Evolutionary conservation across 2,113 vertebrate species (phyloP), one percentile per base, ranked within the genome.

Genomic region (Blennius ocellaris): DNA sequence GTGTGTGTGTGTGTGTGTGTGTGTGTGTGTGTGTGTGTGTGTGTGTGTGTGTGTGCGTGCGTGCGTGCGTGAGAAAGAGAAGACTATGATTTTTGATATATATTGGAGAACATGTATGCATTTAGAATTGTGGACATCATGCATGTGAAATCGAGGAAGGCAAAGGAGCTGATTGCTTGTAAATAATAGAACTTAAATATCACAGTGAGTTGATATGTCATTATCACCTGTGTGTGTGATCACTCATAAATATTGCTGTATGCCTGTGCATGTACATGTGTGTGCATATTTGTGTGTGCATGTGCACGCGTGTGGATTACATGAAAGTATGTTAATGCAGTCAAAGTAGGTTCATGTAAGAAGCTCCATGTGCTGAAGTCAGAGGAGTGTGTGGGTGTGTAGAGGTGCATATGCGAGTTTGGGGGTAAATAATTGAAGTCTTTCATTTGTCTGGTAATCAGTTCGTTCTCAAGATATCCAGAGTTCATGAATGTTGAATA

Each of bases 401-500:
- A 39, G 77, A 75, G 69, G 82, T 79, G 89, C 88, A 90, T 92
- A 92, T 93, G 90, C 83, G 83, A 86, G 91, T 88, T 81, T 83
- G 86, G 89, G 95, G 93, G 94, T 94, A 96, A 96, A 98, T 99
- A 97, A 98, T 97, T 98, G 97, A 97, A 97, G 95, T 97, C 97
- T 97, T 97, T 96, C 97, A 97, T 99, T 99, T 98, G 95, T 98
- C 96, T 96, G 96, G 96, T 98, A 98, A 99, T 98, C 97, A 98
- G 95, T 94, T 94, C 95, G 89, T 96, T 98, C 96, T 96, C 96
- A 93, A 97, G 96, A 97, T 97, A 98, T 97, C 95, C 96, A 95
- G 95, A 96, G 96, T 97, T 99, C 97, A 99, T 99, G 97, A 99
- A 99, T 99, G 97, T 98, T 99, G 97, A 99, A 99, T 98, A 97